Conservation (phyloP, 2,797 vertebrate genomes). For the Petrocephalus sullivani region DNA sequence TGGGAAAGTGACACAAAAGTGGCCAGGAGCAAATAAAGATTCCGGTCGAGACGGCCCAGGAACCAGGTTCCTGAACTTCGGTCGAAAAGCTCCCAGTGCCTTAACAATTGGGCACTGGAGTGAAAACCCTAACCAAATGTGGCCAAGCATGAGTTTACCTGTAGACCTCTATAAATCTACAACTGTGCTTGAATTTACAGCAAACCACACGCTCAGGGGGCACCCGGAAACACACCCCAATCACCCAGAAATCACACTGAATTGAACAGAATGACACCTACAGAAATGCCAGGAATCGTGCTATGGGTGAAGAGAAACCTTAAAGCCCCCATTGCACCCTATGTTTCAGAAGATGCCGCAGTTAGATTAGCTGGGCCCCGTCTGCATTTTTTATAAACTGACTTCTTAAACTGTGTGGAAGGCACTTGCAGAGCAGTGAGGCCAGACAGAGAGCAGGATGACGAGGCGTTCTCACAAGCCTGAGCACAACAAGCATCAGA, state of each 20-base stretch:
- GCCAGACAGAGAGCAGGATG: not conserved
- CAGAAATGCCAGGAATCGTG: not conserved
- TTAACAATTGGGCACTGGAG: not conserved
- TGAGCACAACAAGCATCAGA: not conserved
- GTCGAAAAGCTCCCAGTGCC: not conserved
- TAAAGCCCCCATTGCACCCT: not conserved
- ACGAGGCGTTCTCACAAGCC: not conserved
- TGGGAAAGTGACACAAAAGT: not conserved
- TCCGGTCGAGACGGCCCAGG: not conserved
- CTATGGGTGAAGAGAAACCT: not conserved
- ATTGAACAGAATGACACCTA: not conserved
- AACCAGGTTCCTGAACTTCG: not conserved
- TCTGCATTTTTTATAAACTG: conserved; percentile 18
- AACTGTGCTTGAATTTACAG: not conserved
- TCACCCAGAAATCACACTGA: not conserved
- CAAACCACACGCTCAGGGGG: not conserved
- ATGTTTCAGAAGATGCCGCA: not conserved
- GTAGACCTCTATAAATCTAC: not conserved
- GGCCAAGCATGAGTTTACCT: not conserved
- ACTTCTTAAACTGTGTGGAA: not conserved
- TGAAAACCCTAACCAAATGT: not conserved
- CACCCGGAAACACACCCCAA: not conserved
- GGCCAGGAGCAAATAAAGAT: not conserved
- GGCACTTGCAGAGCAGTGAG: not conserved
- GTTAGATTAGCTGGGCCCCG: conserved; percentile 17